Percentiles rank a stretch among this genome's conserved stretches.
phyloP scores from a whole-genome alignment of 2,888 invertebrate species.

The Lasioglossum zephyrum region DNA sequence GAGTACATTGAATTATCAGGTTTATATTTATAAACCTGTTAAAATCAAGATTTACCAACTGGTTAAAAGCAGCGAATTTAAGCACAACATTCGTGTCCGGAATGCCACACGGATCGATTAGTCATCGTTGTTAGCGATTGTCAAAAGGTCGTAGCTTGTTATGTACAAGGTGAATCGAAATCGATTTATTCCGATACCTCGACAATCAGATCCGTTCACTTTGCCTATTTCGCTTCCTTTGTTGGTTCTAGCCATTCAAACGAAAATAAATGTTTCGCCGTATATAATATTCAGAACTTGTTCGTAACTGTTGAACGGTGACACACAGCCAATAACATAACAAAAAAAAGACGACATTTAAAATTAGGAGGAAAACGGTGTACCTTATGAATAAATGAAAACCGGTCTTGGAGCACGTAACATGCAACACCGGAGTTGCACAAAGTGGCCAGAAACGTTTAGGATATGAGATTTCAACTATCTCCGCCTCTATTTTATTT shows the following conservation, averaged over 20 bases:
- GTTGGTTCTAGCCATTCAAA: not conserved
- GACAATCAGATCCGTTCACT: not conserved
- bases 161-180: conserved; percentile 53
- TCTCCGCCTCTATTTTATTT: not conserved
- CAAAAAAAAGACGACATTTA: not conserved
- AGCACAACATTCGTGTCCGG: conserved; percentile 22
- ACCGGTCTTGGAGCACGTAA: not conserved
- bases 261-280: not conserved
- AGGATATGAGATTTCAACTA: not conserved
- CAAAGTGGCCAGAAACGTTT: not conserved
- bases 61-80: conserved; percentile 18
- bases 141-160: conserved; percentile 39
- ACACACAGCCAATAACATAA: not conserved
- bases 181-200: conserved; percentile 5
- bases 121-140: conserved; percentile 35
- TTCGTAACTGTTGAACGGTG: not conserved
- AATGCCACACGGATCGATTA: conserved; percentile 28
- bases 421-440: not conserved
- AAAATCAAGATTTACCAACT: not conserved
- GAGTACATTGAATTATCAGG: not conserved
- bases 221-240: not conserved
- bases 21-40: no score
- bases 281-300: not conserved
- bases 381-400: conserved; percentile 11
- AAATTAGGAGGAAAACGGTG: conserved; percentile 3